Evolutionary conservation across 2,888 invertebrate genomes (phyloP), one percentile per base, ranked within the genome.

Genomic region (Acheta domesticus): DNA sequence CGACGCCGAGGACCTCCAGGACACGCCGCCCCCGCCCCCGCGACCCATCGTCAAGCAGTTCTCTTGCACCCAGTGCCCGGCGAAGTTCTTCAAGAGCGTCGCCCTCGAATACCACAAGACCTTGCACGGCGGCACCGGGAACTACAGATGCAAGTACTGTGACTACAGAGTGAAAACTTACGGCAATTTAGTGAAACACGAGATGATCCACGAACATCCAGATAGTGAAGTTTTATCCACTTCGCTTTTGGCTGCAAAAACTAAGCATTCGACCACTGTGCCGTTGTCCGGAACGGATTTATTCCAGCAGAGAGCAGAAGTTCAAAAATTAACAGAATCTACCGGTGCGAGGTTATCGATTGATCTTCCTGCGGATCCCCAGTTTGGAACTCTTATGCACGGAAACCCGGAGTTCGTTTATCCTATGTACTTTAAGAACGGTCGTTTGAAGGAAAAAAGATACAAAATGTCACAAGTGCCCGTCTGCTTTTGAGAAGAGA

Each of bases 401-500:
- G 94, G 93, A 8, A 93, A 93, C 86, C 93, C 93, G 0, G 92
- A 93, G 83, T 94, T 94, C 84, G 91, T 92, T 79, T 94, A 94
- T 84, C 93, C 93, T 1, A 92, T 92, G 0, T 92, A 91, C 83
- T 85, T 93, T 80, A 92, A 93, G 86, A 93, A 93, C 84, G 94
- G 93, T 0, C 89, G 92, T 5, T 88, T 92, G 84, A 93, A 93
- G 85, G 93, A 93, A 85, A 94, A 93, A 85, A 89, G 93, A 8
- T 94, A 94, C 86, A 94, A n/a, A 94, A 86, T 95, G 95, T 86
- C 92, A 92, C 84, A 94, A 94, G 87, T 96, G 96, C 85, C 96
- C 96, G 0, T 95, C 95, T 76, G 94, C 95, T 0, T 96, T 96
- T 86, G 94, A 95, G 84, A 95, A 96, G 87, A 89, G 93, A 74